phyloP scores from a whole-genome alignment of 2,113 vertebrate species.

The Nothoprocta pentlandii region DNA sequence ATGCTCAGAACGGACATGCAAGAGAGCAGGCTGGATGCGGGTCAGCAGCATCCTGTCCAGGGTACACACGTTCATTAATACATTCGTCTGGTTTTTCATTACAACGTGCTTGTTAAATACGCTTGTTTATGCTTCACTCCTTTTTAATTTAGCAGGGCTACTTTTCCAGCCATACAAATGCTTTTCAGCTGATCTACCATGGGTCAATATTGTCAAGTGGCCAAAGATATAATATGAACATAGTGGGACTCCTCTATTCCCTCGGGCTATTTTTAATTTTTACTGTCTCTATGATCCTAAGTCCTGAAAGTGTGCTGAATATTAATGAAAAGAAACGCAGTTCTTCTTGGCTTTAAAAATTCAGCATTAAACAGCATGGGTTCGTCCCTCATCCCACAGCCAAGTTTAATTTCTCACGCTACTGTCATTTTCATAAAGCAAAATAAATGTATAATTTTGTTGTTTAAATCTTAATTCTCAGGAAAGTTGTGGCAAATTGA shows the following conservation, averaged over 20 bases:
- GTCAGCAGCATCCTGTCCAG: not conserved
- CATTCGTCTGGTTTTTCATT: not conserved
- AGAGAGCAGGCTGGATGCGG: not conserved
- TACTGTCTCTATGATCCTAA: not conserved
- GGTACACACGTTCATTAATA: not conserved
- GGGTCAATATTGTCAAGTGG: not conserved
- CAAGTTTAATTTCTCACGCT: conserved; percentile 70
- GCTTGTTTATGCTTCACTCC: not conserved
- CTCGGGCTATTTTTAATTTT: not conserved
- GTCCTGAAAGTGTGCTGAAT: conserved; percentile 29
- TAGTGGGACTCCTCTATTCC: not conserved
- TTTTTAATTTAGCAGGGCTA: not conserved
- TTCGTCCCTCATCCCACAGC: conserved; percentile 29
- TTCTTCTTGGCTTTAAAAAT: conserved; percentile 51
- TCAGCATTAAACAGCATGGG: conserved; percentile 33
- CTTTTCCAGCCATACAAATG: not conserved
- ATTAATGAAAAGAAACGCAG: conserved; percentile 32
- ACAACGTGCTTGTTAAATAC: not conserved
- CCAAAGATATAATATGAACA: not conserved
- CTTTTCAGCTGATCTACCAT: not conserved
- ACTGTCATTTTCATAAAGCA: conserved; percentile 48
- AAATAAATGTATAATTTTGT: conserved; percentile 65
- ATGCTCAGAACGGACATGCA: not conserved
- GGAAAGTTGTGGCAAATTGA: conserved; percentile 67
- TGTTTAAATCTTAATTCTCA: conserved; percentile 68